These are phyloP conservation scores for Tetanocera ferruginea DNA, from an alignment of 2,888 invertebrate genomes.

Conservation along the genomic window DNA sequence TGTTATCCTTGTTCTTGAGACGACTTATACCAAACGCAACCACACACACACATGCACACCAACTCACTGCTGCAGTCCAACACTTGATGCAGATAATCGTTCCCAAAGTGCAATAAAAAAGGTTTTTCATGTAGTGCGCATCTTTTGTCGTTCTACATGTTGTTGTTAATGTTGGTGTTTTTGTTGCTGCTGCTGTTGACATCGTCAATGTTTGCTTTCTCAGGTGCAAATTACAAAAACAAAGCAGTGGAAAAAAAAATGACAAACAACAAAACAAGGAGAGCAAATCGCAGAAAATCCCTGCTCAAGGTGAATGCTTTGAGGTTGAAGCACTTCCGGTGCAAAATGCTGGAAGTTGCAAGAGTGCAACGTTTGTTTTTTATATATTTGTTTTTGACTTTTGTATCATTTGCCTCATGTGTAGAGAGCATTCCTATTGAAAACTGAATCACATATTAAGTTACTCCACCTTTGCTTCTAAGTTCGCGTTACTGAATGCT, in stretches of 20 bases:
- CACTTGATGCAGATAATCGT: slow-evolving; percentile 34
- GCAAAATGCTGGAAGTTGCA: background rate
- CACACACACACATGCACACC: background rate
- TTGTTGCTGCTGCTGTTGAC: slow-evolving; percentile 7
- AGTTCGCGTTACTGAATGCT: no score
- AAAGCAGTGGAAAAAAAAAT: background rate
- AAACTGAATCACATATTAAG: no score
- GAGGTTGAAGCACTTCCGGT: slow-evolving; percentile 27
- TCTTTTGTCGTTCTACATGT: slow-evolving; percentile 11
- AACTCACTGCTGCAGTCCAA: slow-evolving; percentile 5
- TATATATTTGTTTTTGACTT: background rate
- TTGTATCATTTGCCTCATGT: no score
- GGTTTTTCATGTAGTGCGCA: slow-evolving; percentile 23
- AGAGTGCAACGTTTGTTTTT: background rate
- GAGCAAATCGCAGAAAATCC: slow-evolving; percentile 18
- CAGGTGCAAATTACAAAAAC: slow-evolving; percentile 25
- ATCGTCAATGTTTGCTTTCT: slow-evolving; percentile 27
- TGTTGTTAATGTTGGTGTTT: background rate
- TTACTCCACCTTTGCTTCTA: no score
- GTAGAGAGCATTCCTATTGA: no score
- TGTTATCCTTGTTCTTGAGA: slow-evolving; percentile 7
- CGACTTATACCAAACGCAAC: slow-evolving; percentile 17
- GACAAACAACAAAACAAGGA: background rate
- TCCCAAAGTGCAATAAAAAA: slow-evolving; percentile 39
- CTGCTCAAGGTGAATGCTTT: slow-evolving; percentile 11